These are phyloP conservation scores for Percopsis omiscomaycus DNA, from an alignment of 2,797 vertebrate species.

Conservation along the genomic window DNA sequence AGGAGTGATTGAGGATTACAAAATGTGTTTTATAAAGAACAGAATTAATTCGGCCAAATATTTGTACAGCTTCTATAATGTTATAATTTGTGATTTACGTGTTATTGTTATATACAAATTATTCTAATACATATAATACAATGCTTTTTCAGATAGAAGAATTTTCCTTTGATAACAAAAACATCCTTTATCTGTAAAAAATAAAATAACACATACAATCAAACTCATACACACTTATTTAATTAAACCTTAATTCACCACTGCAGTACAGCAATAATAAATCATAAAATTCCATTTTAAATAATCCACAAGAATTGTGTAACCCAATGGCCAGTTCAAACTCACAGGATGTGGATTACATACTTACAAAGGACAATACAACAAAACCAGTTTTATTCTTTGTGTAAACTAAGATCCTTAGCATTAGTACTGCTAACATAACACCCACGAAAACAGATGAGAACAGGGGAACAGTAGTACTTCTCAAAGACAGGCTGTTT, in stretches of 20 bases:
- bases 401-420: conserved; percentile 4
- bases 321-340: not conserved
- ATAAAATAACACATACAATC: too few relatives aligned
- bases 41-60: too few relatives aligned
- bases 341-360: conserved; percentile 11
- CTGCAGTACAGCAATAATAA: conserved; percentile 28
- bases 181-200: too few relatives aligned
- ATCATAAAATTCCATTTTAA: not conserved
- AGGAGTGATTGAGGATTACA: too few relatives aligned
- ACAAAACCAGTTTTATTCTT: not conserved
- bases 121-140: too few relatives aligned
- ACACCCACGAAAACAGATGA: conserved; percentile 20
- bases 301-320: not conserved
- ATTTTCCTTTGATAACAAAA: too few relatives aligned
- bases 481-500: conserved; percentile 7
- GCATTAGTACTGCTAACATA: conserved; percentile 11
- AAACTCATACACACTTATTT: conserved; percentile 15
- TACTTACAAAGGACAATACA: conserved; percentile 25
- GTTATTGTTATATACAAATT: too few relatives aligned
- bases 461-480: not conserved
- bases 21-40: too few relatives aligned
- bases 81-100: too few relatives aligned
- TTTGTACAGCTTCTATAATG: too few relatives aligned
- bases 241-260: conserved; percentile 36
- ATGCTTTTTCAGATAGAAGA: too few relatives aligned